phyloP scores from a whole-genome alignment of 2,113 vertebrate species.

The Gobius niger region DNA sequence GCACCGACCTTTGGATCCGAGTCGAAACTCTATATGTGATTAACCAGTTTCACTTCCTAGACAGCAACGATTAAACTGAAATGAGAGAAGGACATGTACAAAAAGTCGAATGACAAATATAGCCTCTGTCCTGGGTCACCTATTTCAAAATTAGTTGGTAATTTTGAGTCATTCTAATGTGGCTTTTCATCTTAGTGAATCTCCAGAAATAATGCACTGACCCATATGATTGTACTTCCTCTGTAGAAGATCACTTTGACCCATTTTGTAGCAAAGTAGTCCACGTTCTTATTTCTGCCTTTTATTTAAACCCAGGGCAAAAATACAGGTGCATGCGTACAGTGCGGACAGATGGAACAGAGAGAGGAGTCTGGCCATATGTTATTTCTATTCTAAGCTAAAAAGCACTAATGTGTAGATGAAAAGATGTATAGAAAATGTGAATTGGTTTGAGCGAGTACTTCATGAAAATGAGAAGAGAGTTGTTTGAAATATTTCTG shows the following conservation, averaged over 20 bases:
- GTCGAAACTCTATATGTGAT: too few species aligned
- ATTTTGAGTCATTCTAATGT: conserved; percentile 72
- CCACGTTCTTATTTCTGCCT: conserved; percentile 67
- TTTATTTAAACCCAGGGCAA: conserved; percentile 46
- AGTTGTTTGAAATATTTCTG: not conserved
- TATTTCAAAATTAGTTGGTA: conserved; percentile 72
- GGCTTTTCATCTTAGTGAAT: conserved; percentile 66
- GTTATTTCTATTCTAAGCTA: too few species aligned
- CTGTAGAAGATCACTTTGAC: conserved; percentile 74
- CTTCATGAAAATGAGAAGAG: too few species aligned
- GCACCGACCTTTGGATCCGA: too few species aligned
- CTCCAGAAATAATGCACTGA: conserved; percentile 79
- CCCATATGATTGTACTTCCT: conserved; percentile 73
- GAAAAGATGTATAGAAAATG: too few species aligned
- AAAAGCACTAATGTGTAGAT: too few species aligned
- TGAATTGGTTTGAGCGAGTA: too few species aligned
- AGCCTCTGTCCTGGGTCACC: conserved; percentile 75
- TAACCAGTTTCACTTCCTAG: not conserved
- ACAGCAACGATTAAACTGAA: conserved; percentile 27
- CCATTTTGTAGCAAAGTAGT: conserved; percentile 77
- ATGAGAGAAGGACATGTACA: conserved; percentile 31
- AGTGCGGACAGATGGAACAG: not conserved
- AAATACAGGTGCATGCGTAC: conserved; percentile 13
- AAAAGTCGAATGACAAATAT: conserved; percentile 63
- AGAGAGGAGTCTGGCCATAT: not conserved